Evolutionary conservation across 2,888 invertebrate genomes (phyloP).

Genomic region (Phalangium opilio): DNA sequence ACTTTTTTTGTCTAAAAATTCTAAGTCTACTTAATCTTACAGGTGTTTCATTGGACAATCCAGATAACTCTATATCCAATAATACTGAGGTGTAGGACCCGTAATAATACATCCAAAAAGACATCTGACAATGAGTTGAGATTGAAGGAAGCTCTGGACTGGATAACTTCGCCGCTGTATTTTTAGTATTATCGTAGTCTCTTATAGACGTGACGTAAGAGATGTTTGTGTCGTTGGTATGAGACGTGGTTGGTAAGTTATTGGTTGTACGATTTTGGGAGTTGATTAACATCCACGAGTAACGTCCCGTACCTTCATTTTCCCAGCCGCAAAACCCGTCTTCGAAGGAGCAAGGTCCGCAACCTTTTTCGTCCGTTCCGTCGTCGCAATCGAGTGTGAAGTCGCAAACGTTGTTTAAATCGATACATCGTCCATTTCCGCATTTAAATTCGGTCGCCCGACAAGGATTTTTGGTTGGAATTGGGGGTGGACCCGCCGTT

Average conservation of each 20-base stretch:
- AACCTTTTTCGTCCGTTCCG: constrained; percentile 16
- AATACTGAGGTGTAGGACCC: background rate
- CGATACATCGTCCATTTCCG: constrained; percentile 9
- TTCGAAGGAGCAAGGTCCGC: constrained; percentile 16
- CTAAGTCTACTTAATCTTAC: background rate
- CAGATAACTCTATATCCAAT: constrained; percentile 4
- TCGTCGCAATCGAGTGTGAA: constrained; percentile 14
- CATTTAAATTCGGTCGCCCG: constrained; percentile 8
- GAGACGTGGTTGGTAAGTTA: constrained; percentile 2
- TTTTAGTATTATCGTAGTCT: background rate
- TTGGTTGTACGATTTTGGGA: constrained; percentile 4
- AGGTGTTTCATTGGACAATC: background rate
- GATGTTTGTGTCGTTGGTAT: constrained; percentile 5
- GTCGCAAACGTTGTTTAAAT: constrained; percentile 12
- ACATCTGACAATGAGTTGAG: constrained; percentile 14
- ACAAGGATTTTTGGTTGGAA: constrained; percentile 10
- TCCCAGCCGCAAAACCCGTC: constrained; percentile 17
- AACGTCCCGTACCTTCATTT: constrained; percentile 5
- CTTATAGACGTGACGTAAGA: constrained; percentile 6
- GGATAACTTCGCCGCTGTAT: constrained; percentile 4
- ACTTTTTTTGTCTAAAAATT: no score
- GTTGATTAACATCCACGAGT: constrained; percentile 6
- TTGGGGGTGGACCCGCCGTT: constrained; percentile 7
- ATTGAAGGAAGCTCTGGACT: constrained; percentile 11
- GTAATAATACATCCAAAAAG: constrained; percentile 10